Evolutionary conservation across 2,113 vertebrate genomes (phyloP).

Genomic region (Okapia johnstoni): DNA sequence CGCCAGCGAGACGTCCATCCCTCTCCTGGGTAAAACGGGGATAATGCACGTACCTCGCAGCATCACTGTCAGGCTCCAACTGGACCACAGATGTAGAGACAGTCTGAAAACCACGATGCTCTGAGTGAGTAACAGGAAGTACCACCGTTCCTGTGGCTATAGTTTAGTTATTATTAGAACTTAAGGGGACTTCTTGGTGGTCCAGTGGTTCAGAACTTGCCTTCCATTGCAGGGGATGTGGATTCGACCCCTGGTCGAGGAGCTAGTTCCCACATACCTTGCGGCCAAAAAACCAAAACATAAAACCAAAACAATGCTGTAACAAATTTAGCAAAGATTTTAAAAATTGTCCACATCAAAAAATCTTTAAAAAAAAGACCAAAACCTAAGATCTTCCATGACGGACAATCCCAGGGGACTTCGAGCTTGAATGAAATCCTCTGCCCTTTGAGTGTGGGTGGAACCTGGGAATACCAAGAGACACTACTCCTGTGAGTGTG

Average conservation of each 20-base stretch:
- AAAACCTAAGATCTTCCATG: not conserved
- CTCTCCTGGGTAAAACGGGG: not conserved
- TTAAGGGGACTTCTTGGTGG: not conserved
- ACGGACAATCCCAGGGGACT: too few relatives aligned
- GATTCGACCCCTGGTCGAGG: not conserved
- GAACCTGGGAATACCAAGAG: not conserved
- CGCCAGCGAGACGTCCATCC: fast-evolving
- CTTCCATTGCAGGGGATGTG: not conserved
- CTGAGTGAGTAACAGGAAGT: not conserved
- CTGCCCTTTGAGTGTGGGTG: not conserved
- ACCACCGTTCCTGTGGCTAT: fast-evolving
- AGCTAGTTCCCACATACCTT: not conserved
- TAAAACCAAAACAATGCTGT: not conserved
- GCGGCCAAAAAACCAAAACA: not conserved
- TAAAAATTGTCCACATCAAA: not conserved
- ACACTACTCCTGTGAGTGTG: not conserved
- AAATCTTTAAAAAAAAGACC: not conserved
- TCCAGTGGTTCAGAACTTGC: not conserved
- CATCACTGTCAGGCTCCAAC: not conserved
- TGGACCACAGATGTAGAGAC: fast-evolving
- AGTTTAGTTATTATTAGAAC: not conserved
- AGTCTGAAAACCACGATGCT: not conserved
- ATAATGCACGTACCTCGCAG: not conserved
- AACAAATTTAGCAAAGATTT: not conserved
- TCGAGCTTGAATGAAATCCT: not conserved